Conservation (phyloP, 2,113 vertebrate genomes). For the Albula goreensis region DNA sequence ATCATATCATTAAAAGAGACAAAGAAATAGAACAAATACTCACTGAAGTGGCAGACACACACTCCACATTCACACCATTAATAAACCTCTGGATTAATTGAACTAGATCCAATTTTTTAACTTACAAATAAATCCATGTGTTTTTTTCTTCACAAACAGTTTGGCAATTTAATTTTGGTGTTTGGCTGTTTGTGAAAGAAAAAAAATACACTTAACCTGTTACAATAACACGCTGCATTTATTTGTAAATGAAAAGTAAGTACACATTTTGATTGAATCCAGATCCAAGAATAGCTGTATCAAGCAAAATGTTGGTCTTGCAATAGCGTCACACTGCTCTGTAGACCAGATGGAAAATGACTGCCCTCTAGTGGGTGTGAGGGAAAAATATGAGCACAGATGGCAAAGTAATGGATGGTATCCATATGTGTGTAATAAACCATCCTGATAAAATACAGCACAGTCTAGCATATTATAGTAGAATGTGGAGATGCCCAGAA, state of each 20-base stretch:
- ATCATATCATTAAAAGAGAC: slow-evolving; percentile 4
- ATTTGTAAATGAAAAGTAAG: not conserved
- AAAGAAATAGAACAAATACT: slow-evolving; percentile 4
- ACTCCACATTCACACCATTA: slow-evolving; percentile 45
- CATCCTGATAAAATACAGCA: not conserved
- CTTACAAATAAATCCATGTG: too few species aligned
- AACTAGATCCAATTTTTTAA: not conserved
- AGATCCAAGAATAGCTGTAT: not conserved
- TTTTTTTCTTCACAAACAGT: not conserved
- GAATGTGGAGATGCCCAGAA: not conserved
- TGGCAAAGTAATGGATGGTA: slow-evolving; percentile 30
- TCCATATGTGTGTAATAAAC: slow-evolving; percentile 32
- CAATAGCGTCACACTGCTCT: not conserved
- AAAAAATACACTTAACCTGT: too few species aligned
- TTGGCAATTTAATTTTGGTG: not conserved
- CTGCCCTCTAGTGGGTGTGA: slow-evolving; percentile 49
- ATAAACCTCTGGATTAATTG: slow-evolving; percentile 10
- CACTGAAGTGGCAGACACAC: slow-evolving; percentile 4
- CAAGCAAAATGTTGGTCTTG: not conserved
- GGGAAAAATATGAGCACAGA: slow-evolving; percentile 49
- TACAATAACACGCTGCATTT: too few species aligned
- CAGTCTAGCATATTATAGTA: slow-evolving; percentile 41
- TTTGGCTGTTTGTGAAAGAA: not conserved
- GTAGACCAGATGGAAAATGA: slow-evolving; percentile 32
- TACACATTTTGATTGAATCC: not conserved